phyloP scores from a whole-genome alignment of 2,797 vertebrate species.

The Siniperca undulata region DNA sequence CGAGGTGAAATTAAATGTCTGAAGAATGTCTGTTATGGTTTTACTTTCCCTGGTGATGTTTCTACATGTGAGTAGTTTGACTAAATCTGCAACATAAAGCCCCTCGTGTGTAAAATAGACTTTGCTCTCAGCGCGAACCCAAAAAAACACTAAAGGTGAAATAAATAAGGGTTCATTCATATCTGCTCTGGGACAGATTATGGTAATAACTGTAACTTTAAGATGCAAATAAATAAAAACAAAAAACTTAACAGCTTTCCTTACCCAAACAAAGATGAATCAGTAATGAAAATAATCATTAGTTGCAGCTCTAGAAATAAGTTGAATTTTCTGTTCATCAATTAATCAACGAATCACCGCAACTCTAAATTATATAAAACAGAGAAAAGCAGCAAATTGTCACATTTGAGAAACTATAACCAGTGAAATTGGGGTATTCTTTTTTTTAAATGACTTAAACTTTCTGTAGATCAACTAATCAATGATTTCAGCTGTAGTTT shows the following conservation, averaged over 20 bases:
- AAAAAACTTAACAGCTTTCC: not conserved
- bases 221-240: not conserved
- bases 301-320: too few species aligned
- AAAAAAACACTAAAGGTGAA: not conserved
- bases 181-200: not conserved
- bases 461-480: not conserved
- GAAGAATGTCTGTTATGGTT: not conserved
- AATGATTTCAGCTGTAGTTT: not conserved
- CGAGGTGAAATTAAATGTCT: not conserved
- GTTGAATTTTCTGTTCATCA: not conserved
- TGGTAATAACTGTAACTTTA: not conserved
- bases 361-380: not conserved
- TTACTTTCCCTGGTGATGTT: not conserved
- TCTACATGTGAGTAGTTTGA: not conserved
- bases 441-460: not conserved
- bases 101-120: not conserved
- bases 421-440: not conserved
- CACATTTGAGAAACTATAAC: not conserved
- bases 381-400: not conserved
- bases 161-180: fast-evolving
- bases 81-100: too few species aligned
- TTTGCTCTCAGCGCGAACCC: not conserved
- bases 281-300: too few species aligned
- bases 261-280: not conserved
- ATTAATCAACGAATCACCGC: not conserved